These are phyloP conservation scores for Corythornis cristatus DNA, from an alignment of 2,113 vertebrate genomes.

Conservation along the genomic window DNA sequence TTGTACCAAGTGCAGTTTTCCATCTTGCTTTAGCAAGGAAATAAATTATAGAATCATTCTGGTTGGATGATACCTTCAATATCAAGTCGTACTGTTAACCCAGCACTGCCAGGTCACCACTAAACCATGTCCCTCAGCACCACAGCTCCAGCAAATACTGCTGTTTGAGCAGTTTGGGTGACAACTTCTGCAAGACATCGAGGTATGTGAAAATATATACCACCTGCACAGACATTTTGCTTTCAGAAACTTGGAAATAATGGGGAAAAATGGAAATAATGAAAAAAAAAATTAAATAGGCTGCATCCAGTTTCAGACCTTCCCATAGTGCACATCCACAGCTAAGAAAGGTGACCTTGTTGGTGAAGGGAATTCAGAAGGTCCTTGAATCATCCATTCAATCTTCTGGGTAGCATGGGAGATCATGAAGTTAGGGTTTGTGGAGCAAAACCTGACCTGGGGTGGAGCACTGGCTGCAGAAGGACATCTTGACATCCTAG, in stretches of 20 bases:
- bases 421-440: background rate
- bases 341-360: background rate
- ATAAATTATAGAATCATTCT: too few relatives aligned
- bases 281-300: background rate
- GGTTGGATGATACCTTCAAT: too few relatives aligned
- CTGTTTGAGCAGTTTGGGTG: background rate
- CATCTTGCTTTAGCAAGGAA: background rate
- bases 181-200: background rate
- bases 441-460: background rate
- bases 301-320: background rate
- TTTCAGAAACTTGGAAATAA: background rate
- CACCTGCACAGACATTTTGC: background rate
- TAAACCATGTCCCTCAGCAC: too few relatives aligned
- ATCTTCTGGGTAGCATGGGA: background rate
- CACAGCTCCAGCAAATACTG: background rate
- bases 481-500: background rate
- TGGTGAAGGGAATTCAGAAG: background rate
- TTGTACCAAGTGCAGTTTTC: background rate
- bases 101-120: too few relatives aligned
- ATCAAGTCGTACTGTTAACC: too few relatives aligned
- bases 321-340: background rate
- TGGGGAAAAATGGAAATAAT: too few relatives aligned
- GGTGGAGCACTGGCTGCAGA: background rate
- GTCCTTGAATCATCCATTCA: background rate
- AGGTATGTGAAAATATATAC: background rate